These are phyloP conservation scores for Pilophorus perplexus DNA, from an alignment of 2,888 invertebrate species.

Conservation along the genomic window DNA sequence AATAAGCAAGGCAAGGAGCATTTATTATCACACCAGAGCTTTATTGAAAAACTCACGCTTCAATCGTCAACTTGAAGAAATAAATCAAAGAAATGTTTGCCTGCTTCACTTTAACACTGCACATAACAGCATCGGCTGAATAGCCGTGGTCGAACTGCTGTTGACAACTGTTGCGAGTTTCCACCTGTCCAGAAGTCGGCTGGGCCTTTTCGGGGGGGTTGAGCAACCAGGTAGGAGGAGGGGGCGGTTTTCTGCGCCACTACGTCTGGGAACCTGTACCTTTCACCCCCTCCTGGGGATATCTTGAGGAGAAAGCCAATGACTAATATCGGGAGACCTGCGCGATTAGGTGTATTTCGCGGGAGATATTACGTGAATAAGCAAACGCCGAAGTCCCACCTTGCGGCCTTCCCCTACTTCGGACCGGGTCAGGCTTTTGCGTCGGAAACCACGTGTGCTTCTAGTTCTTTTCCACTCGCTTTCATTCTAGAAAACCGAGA, in stretches of 20 bases:
- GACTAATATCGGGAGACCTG: conserved; percentile 11
- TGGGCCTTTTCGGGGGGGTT: conserved; percentile 15
- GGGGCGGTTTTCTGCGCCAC: conserved; percentile 10
- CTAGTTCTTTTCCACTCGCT: conserved; percentile 25
- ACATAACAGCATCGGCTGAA: too few relatives aligned
- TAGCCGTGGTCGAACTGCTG: conserved; percentile 3
- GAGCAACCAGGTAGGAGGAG: conserved; percentile 7
- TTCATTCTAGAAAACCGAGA: conserved; percentile 31
- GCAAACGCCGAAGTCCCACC: conserved; percentile 5
- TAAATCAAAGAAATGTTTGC: too few relatives aligned
- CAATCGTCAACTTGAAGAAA: too few relatives aligned
- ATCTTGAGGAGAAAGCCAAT: conserved; percentile 18
- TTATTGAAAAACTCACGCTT: too few relatives aligned
- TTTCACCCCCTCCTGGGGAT: too few relatives aligned
- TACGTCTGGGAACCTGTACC: conserved; percentile 11
- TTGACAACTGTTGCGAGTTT: conserved; percentile 13
- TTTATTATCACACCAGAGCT: too few relatives aligned
- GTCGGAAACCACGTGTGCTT: conserved; percentile 20
- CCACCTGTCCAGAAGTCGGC: conserved; percentile 1
- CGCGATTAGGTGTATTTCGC: neutral
- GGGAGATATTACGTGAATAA: conserved; percentile 26
- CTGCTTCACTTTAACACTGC: too few relatives aligned
- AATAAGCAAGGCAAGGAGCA: too few relatives aligned
- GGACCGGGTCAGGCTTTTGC: conserved; percentile 29
- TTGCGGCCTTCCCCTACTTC: neutral